Base-by-base conservation (phyloP, 2,113 vertebrate species). In the Rhinopithecus roxellana region DNA sequence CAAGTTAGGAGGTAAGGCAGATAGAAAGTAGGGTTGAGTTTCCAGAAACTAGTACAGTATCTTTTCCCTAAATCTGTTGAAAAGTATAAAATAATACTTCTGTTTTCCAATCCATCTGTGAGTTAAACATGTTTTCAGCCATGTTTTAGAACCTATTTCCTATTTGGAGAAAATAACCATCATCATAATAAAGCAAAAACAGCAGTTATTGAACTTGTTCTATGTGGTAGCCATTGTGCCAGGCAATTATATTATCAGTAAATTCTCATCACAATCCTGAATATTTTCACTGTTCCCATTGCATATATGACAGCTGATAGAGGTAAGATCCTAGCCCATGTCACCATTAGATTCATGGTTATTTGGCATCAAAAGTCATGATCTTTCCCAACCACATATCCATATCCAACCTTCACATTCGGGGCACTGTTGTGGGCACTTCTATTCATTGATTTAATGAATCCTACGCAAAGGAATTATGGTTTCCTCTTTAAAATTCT, bases 1-100 rank as follows among this genome's bases (percentile, higher is more conserved):
- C 95, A 93, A 97, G 94, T 89, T 95, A 94, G 95, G 89, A 74
- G 93, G 98, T 74, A 97, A 96, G 96, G 89, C 95, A 98, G 96
- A 98, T 89, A 88, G 96, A 98, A 98, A 97, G 96, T 89, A 97
- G 94, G 72, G 43, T 32, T 72, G 3, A 89, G 84, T 72, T 95
- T 96, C 96, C 95, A 96, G 50, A 85, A 97, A 93, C 70, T 20
- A 93, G 27, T 97, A 4, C 10, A 91, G 45, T 97, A 6, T 85
- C 91, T 98, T 97, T 98, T 94, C 91, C 96, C 89, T 94, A 69
- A 95, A 89, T 79, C 89, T 84, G 75, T 92, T 94, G 81, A 95
- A 91, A 98, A 94, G 22, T 32, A 90, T 35, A 32, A 22, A 64
- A 48, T 20, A 81, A 30, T 20, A 18, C 38, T 87, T 27, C 67